Base-by-base conservation (phyloP, 2,888 invertebrate genomes). In the Lasioglossum marginatum region DNA sequence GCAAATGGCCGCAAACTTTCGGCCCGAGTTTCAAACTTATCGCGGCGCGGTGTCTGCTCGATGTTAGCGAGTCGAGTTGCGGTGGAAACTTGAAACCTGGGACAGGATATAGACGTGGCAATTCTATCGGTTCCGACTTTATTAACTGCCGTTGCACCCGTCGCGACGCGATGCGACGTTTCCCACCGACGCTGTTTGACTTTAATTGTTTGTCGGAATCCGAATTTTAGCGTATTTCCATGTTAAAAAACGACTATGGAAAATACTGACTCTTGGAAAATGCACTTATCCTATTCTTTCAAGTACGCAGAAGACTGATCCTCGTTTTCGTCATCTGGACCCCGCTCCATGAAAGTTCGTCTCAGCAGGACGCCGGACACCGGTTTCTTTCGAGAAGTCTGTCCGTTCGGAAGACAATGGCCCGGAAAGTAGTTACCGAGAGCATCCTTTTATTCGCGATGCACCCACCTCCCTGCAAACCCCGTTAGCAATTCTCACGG, bases 381-480 rank as follows among this genome's bases (percentile, higher is more conserved):
- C 16, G 63, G 63, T 63, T 63, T 19, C 81, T 60, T 73, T 82
- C 70, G 31, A 12, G n/a, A 52, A 73, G 73, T 48, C 27, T 43
- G 45, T 1, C 45, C 45, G 71, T 27, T 43, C 71, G 43, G 8
- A 63, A 71, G 19, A 71, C 45, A 71, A 71, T 71, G 43, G 71
- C 27, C 19, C 37, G 43, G n/a, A 70, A 19, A 31, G 27, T 27
- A 43, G 43, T 71, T 71, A 43, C 71, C 71, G 71, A 37, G 63
- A n/a, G 71, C 71, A 27, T 43, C 45, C 71, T 45, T 71, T 27
- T 71, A 71, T 71, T 45, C 71, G 71, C 31, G 45, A 71, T 27
- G 71, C 27, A 27, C 4, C 27, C 43, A 8, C 16, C 27, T 19
- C 27, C 27, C 27, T 60, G 27, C 31, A 16, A 27, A 16, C 63